Base-by-base conservation (phyloP, 2,888 invertebrate species). In the Liopterus haemorrhoidalis region DNA sequence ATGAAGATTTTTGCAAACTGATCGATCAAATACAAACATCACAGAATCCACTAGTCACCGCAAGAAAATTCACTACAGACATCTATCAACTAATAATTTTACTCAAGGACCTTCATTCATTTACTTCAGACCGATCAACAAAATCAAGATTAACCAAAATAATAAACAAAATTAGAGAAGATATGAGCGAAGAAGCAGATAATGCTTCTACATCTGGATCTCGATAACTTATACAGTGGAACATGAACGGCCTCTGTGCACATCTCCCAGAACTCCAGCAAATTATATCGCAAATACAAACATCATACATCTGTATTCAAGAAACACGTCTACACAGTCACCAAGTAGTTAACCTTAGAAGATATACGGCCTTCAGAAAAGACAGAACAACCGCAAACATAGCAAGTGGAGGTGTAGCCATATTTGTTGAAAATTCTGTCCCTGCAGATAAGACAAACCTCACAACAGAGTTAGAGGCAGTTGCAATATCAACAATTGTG, bases 131-230 rank as follows among this genome's bases (percentile, higher is more conserved):
- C 19, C 24, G 21, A 5, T 19, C 11, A 18, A 39, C 40, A 4
- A 49, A 49, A 38, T 22, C 5, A 11, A 40, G 16, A 41, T 49
- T 48, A 20, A 46, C 49, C 3, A 35, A 11, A 33, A 8, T 51
- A 32, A n/a, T 46, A 32, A 48, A 32, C 2, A 20, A 24, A 21
- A 18, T 48, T 2, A 35, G 41, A 9, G 8, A 21, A 27, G 16
- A 24, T 14, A 1, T 24, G 24, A n/a, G n/a, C 4, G 12, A 22
- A 22, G 24, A 22, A 37, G 11, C 21, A 22, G 4, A 6, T 22
- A 5, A 4, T 16, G 14, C 24, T n/a, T 11, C n/a, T 22, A 4
- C 1, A 22, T 16, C n/a, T 24, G 2, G 8, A 3, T 3, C 15
- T 20, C 8, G 21, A 22, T 12, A 20, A 21, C 8, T 15, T 22